Base-by-base conservation (phyloP, 2,888 invertebrate genomes). In the Drosophila nr. perissopoda region DNA sequence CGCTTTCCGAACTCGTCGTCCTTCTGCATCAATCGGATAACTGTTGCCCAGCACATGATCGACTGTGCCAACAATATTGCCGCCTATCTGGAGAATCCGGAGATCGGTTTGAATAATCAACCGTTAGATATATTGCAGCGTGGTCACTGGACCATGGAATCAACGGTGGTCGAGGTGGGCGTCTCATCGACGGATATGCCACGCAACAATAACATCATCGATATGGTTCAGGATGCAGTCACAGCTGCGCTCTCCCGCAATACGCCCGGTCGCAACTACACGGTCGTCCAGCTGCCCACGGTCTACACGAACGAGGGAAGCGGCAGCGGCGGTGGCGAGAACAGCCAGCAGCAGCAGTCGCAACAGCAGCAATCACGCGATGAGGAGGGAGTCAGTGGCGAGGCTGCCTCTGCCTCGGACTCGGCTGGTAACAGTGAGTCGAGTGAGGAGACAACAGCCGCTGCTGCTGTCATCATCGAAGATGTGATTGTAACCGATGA, bases 71-170 rank as follows among this genome's bases (percentile, higher is more conserved):
- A 93, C 70, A 93, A 93, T 72, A 93, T 93, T 68, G 93, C 92
- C 8, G 91, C 92, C 4, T 93, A 92, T 85, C 79, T 93, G 59
- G 93, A 93, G 74, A 92, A 93, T 86, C 93, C 93, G 3, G 91
- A 92, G 42, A 74, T 92, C 81, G 93, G 93, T n/a, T 82, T 93
- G 3, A 93, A 93, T 69, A 93, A 93, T 76, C 88, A 92, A 34
- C 90, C 93, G 0, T 81, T 93, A 80, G 93, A 93, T 72, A 93
- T 93, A 51, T 81, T 93, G 74, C 91, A 93, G 40, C 93, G 93
- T n/a, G 93, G 93, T 0, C 92, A 93, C 56, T 93, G 93, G 92
- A 93, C 93, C 27, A 93, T 93, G 93, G 93, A 93, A 65, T 93
- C 93, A 4, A 93, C 93, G 2, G 93, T 93, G 0, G 92, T 93